phyloP scores from a whole-genome alignment of 2,797 vertebrate genomes.

The Pantherophis vulpinus region DNA sequence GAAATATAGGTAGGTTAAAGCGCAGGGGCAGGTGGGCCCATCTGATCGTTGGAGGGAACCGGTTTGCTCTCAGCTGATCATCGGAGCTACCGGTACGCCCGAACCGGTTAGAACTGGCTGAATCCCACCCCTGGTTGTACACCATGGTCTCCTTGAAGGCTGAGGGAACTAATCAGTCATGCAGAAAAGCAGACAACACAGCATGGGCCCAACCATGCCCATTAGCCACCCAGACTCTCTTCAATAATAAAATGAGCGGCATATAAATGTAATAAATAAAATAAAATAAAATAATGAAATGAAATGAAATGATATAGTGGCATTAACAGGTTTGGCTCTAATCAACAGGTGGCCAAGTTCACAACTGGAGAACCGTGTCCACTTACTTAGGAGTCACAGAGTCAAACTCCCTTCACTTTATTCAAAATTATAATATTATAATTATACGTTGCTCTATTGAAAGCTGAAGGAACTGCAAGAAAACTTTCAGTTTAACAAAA shows the following conservation, averaged over 20 bases:
- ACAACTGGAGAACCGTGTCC: not conserved
- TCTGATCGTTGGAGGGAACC: no score
- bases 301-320: not conserved
- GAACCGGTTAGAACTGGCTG: no score
- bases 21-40: no score
- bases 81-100: no score
- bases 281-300: not conserved
- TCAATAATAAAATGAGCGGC: not conserved
- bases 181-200: not conserved
- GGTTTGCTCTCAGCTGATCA: no score
- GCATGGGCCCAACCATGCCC: not conserved
- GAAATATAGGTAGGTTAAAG: no score
- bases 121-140: not conserved
- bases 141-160: not conserved
- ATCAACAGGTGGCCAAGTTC: not conserved
- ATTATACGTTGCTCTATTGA: not conserved
- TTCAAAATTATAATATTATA: not conserved
- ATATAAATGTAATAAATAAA: not conserved
- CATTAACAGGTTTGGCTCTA: not conserved
- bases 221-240: not conserved
- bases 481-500: not conserved
- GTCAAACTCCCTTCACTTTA: not conserved
- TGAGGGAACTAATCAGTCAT: not conserved
- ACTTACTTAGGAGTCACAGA: not conserved
- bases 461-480: not conserved